Evolutionary conservation across 1,140 invertebrate species (phyloP), one percentile per base, ranked within the genome.

Genomic region (Penaeus japonicus): DNA sequence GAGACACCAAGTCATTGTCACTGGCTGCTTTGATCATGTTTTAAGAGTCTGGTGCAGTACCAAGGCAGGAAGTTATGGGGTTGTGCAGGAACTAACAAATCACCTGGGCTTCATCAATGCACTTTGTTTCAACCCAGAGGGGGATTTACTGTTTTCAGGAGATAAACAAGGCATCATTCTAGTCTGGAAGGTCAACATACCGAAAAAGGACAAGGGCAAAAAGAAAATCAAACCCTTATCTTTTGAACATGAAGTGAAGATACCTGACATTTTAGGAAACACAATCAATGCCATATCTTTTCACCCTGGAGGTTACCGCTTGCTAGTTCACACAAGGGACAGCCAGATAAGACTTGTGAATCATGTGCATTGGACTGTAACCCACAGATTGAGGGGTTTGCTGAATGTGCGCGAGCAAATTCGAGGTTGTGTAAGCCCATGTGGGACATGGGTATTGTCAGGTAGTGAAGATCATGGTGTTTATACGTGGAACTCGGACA

Each of bases 1-100:
- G 4, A 54, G 27, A 73, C 30, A 22, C 22, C 54, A 78, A 39
- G 17, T 79, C 27, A 27, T 84, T 1, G 82, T 84, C 2, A 89
- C 78, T 89, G 81, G 87, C 15, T 79, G 87, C 39, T 89, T 85
- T 89, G 87, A 89, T 78, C 87, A 89, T 80, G 55, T 89, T 17
- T 30, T 89, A 10, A 77, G 87, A 27, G 75, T 89, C 22, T 89
- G 87, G 87, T 59, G 39, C 5, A 54, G 39, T 30, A 78, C 30
- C 59, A 84, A 84, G 2, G 47, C 10, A n/a, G 87, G 87, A 20
- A 15, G 24, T 5, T 89, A 84, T 54, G 54, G 24, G 35, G 15
- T 84, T 70, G n/a, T 83, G 35, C 87, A 89, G 35, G 87, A 89
- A 78, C 17, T 89, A 7, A 75, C 77, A 39, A 70, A 84, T 70